Percentiles rank a stretch among this genome's conserved stretches.
Conservation (phyloP, 2,888 invertebrate genomes). For the Drosophila cognata region DNA sequence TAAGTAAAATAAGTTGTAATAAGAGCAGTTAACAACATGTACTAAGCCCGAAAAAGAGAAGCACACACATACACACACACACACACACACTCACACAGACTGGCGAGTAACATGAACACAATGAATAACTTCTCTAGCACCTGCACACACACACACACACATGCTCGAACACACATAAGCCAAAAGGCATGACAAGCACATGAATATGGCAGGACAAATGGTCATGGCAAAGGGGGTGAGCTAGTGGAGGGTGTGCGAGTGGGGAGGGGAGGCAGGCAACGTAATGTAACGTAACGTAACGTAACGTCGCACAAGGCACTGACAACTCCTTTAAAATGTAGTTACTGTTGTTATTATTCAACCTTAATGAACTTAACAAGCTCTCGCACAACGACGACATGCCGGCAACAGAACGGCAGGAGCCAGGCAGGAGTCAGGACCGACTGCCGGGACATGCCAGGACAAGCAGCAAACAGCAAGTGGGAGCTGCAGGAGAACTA, state of each 20-base stretch:
- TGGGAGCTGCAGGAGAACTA: constrained; percentile 1
- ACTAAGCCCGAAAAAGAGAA: constrained; percentile 50
- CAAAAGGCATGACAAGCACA: constrained; percentile 39
- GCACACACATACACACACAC: constrained; percentile 28
- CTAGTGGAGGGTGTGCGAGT: neutral
- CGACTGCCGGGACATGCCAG: constrained; percentile 42
- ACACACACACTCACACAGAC: constrained; percentile 9
- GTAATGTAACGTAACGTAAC: constrained; percentile 12
- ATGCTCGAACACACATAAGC: constrained; percentile 2
- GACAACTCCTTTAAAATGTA: constrained; percentile 81
- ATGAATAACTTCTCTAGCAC: constrained; percentile 45
- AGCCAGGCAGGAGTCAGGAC: constrained; percentile 20
- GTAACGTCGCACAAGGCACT: constrained; percentile 38
- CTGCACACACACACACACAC: constrained; percentile 17
- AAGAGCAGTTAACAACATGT: constrained; percentile 78
- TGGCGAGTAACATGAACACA: constrained; percentile 33
- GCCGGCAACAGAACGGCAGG: constrained; percentile 23
- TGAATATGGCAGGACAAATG: constrained; percentile 22
- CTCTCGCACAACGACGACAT: constrained; percentile 65
- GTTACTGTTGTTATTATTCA: constrained; percentile 82
- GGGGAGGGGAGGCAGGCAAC: neutral
- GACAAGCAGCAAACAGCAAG: constrained; percentile 13
- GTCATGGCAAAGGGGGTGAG: neutral
- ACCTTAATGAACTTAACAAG: constrained; percentile 81
- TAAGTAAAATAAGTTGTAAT: constrained; percentile 79